Base-by-base conservation (phyloP, 2,113 vertebrate species). In the Poeciliopsis turrubarensis region DNA sequence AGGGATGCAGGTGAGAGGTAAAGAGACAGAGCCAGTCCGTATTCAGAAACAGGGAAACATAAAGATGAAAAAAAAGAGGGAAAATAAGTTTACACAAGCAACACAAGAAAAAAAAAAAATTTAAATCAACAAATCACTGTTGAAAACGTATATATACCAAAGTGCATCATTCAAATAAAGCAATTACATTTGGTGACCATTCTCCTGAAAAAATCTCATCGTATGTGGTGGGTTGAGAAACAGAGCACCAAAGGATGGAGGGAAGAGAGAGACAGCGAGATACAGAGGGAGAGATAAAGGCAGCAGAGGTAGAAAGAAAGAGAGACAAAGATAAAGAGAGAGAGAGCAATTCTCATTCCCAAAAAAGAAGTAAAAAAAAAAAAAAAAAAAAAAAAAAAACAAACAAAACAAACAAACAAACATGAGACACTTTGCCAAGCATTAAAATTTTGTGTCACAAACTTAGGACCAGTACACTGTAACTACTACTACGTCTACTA, bases 141-240 rank as follows among this genome's bases (percentile, higher is more conserved):
- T 63, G 34, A 68, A 90, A 86, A 91, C 60, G 22, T n/a, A 57
- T 57, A 78, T 80, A 90, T 84, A 92, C 89, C 86, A 92, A 91
- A 89, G 92, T 94, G 94, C 92, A 88, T 94, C 94, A 94, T 94
- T 93, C 94, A 92, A 87, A 92, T 89, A 91, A 93, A 92, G 90
- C 90, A 91, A 92, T 92, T 91, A 87, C 82, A 92, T 91, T 92
- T 89, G 91, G 93, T 93, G 93, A 93, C 92, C 92, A 94, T 94
- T 94, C 90, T 89, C 88, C 92, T 91, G 86, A 81, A 89, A 37
- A 70, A 89, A 92, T 91, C 83, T 91, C 81, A 89, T 88, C 91
- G 72, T 81, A 83, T 91, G 81, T 89, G 89, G 87, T 86, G 89
- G 88, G 87, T 86, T 89, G 87, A 90, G 83, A 89, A 91, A 93